Base-by-base conservation (phyloP, 2,888 invertebrate genomes). In the Tipula unca region DNA sequence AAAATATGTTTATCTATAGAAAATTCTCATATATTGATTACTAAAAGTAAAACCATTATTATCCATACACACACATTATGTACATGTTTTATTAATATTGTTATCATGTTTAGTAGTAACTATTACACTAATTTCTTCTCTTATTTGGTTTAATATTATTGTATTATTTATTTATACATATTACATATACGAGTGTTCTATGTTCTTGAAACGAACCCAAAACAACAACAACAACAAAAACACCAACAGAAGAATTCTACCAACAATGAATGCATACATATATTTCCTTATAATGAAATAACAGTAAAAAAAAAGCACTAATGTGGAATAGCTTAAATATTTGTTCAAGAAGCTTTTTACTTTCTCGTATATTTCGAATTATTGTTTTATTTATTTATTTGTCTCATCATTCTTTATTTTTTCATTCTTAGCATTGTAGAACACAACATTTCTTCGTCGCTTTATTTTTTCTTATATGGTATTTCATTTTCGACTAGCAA, bases 51-150 rank as follows among this genome's bases (percentile, higher is more conserved):
- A 69, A 69, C 6, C 69, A 69, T 69, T 69, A 69, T 69, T 69
- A 69, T 25, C 25, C 25, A 69, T 13, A 69, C 69, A 69, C 48
- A 48, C 25, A 69, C 69, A 69, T 69, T 69, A 69, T 69, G 69
- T 69, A 25, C 69, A 69, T 69, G 69, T 69, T 69, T 25, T 69
- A 69, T 69, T 69, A 69, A 69, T 69, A 69, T 69, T 69, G 69
- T 69, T 69, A 69, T 69, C 69, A 69, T 69, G 69, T 69, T 69
- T 25, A 69, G 69, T 69, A 69, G 69, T 69, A 69, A 69, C 69
- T 69, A 69, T 69, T 69, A 69, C 69, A 69, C 69, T 69, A 69
- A 69, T 69, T 69, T 69, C 69, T 69, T 69, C 69, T 69, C 69
- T 69, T 69, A 69, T 69, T 69, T 69, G 69, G 69, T 69, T 69